Evolutionary conservation across 2,113 vertebrate genomes (phyloP).

Genomic region (Jaculus jaculus): DNA sequence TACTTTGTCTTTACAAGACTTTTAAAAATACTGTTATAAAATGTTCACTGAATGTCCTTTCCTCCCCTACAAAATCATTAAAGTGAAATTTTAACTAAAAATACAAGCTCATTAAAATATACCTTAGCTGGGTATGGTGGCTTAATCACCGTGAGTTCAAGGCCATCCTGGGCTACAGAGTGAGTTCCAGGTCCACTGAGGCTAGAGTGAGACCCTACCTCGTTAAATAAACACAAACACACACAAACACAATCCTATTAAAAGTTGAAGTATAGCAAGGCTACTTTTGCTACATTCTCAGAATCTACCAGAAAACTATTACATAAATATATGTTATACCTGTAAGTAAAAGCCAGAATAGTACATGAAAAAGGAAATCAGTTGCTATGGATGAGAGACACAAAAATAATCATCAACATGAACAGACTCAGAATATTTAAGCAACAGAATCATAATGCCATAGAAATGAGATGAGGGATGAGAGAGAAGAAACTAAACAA

Average conservation of each 20-base stretch:
- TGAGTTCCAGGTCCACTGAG: too few species aligned
- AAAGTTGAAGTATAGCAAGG: neutral
- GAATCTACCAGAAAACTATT: neutral
- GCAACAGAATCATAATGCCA: neutral
- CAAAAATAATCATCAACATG: conserved; percentile 7
- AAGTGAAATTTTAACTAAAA: conserved; percentile 37
- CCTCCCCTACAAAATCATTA: conserved; percentile 11
- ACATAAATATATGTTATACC: neutral
- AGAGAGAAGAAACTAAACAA: neutral
- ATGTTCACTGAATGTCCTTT: neutral
- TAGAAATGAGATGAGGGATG: neutral
- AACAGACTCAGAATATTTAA: neutral
- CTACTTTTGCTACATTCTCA: neutral
- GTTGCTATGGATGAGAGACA: neutral
- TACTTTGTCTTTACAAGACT: neutral
- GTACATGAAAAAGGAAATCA: neutral
- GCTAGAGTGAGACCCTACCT: too few species aligned
- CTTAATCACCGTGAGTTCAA: too few species aligned
- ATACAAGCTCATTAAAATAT: neutral
- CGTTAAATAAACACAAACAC: too few species aligned
- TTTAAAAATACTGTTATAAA: neutral
- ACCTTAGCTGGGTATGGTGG: too few species aligned
- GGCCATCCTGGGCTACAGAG: too few species aligned
- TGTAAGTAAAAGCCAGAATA: neutral
- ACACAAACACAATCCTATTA: neutral